A percentile compares a stretch with the other conserved stretches of the same genome.
phyloP scores from a whole-genome alignment of 2,113 vertebrate genomes.

The Anoplopoma fimbria region DNA sequence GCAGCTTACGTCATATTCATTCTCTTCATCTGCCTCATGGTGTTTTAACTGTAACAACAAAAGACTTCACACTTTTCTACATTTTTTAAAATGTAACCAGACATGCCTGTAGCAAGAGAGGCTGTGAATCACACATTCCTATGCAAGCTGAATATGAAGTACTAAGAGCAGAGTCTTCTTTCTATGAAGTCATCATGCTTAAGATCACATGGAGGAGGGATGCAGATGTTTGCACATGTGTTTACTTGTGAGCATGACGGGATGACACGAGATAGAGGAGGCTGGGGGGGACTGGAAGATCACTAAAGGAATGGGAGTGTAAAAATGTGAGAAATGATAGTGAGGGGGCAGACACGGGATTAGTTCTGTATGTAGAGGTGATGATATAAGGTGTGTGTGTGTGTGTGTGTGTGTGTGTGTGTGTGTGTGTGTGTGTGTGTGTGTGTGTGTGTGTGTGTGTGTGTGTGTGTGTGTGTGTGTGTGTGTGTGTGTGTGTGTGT shows the following conservation, averaged over 20 bases:
- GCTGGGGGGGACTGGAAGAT: neutral
- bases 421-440: constrained; percentile 32
- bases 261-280: constrained; percentile 10
- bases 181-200: constrained; percentile 4
- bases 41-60: constrained; percentile 24
- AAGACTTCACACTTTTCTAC: constrained; percentile 5
- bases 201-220: constrained; percentile 32
- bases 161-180: neutral
- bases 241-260: constrained; percentile 3
- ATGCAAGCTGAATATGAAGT: neutral
- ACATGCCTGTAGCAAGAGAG: neutral
- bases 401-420: constrained; percentile 15
- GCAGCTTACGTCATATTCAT: constrained; percentile 12
- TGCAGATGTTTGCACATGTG: constrained; percentile 31
- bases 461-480: constrained; percentile 10
- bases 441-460: constrained; percentile 37
- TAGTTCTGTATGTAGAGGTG: constrained; percentile 42
- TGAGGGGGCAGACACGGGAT: constrained; percentile 58
- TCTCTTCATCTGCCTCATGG: neutral
- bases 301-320: constrained; percentile 28
- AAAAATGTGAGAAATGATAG: constrained; percentile 43
- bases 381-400: constrained; percentile 51
- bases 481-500: constrained; percentile 13
- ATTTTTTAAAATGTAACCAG: neutral
- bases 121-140: constrained; percentile 8